phyloP scores from a whole-genome alignment of 2,888 invertebrate genomes.

The Serripes groenlandicus region DNA sequence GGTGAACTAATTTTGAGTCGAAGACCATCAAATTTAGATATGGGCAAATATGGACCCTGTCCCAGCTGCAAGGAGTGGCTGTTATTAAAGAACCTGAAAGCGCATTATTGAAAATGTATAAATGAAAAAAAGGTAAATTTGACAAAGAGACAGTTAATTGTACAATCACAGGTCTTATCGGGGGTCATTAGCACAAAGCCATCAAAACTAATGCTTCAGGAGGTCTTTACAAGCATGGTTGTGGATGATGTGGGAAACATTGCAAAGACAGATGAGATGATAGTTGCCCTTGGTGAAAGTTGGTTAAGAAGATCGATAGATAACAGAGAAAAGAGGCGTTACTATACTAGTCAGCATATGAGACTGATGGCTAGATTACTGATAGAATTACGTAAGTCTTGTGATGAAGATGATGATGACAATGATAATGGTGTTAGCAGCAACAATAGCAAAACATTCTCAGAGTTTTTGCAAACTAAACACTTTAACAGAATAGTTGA shows the following conservation, averaged over 20 bases:
- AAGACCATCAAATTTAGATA: no score
- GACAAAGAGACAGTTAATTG: neutral
- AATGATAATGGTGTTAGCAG: no score
- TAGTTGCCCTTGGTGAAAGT: constrained; percentile 23
- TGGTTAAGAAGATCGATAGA: constrained; percentile 38
- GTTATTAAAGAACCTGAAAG: neutral
- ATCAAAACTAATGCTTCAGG: constrained; percentile 11
- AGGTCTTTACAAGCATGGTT: constrained; percentile 39
- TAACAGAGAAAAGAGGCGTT: constrained; percentile 46
- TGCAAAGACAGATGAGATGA: constrained; percentile 36
- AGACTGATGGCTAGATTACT: constrained; percentile 42
- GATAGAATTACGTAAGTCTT: neutral
- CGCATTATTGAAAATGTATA: neutral
- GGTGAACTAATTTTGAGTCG: no score
- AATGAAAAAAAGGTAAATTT: neutral
- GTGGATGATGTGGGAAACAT: constrained; percentile 13
- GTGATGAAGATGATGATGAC: neutral
- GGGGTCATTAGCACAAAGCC: neutral
- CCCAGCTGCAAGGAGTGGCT: neutral
- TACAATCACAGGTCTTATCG: neutral
- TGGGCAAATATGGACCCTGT: no score
- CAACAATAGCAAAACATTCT: constrained; percentile 15
- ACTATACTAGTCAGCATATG: constrained; percentile 53
- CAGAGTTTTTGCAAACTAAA: constrained; percentile 33
- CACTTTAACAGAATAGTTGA: constrained; percentile 44